phyloP scores from a whole-genome alignment of 2,113 vertebrate species.

The Stercorarius parasiticus region DNA sequence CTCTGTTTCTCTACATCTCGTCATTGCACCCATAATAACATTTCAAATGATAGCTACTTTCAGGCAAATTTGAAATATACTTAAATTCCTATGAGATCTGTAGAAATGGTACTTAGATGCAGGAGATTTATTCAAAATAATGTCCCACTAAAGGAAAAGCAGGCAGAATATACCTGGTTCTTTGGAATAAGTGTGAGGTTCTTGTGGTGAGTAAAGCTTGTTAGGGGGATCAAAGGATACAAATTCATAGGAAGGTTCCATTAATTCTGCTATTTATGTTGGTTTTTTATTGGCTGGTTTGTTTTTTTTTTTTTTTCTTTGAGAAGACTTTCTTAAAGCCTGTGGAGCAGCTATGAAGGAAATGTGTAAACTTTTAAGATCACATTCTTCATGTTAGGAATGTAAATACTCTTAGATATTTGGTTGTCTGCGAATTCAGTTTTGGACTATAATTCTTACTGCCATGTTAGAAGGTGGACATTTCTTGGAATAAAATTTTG shows the following conservation, averaged over 20 bases:
- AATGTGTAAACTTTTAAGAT: not conserved
- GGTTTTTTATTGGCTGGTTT: not conserved
- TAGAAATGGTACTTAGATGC: not conserved
- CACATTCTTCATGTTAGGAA: not conserved
- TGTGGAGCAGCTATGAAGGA: not conserved
- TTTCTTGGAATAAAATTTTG: not conserved
- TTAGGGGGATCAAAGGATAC: not conserved
- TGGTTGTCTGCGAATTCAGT: not conserved
- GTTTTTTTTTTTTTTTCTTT: not conserved
- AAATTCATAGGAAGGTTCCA: not conserved
- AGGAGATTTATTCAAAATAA: not conserved
- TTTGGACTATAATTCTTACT: not conserved
- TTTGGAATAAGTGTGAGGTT: not conserved
- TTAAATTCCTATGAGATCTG: not conserved
- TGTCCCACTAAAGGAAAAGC: not conserved
- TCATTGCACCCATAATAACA: not conserved
- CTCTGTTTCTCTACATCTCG: not conserved
- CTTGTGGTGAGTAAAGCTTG: not conserved
- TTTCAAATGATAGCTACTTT: not conserved
- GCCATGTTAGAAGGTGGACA: not conserved
- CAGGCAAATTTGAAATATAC: not conserved
- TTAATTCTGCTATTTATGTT: not conserved
- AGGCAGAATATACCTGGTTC: not conserved
- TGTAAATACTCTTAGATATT: not conserved
- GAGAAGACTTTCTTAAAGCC: not conserved